These are phyloP conservation scores for Smithornis capensis DNA, from an alignment of 2,113 vertebrate species.

Conservation along the genomic window DNA sequence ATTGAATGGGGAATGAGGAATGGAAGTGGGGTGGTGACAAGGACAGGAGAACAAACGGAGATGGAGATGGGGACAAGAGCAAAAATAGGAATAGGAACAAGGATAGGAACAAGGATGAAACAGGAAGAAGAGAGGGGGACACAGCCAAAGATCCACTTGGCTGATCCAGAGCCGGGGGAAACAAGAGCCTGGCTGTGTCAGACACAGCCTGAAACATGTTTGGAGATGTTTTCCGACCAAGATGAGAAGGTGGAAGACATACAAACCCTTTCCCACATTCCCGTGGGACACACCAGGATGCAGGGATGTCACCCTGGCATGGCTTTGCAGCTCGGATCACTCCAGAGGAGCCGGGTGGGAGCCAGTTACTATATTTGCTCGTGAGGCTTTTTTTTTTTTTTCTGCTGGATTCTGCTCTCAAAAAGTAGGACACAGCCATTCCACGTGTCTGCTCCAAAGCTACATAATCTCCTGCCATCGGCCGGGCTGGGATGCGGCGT, in stretches of 20 bases:
- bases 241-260: background rate
- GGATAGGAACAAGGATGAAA: background rate
- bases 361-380: background rate
- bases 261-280: background rate
- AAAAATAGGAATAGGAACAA: too few relatives aligned
- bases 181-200: accelerated
- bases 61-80: background rate
- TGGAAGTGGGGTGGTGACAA: too few relatives aligned
- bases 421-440: slow-evolving; percentile 42
- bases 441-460: slow-evolving; percentile 32
- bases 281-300: background rate
- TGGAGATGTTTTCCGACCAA: background rate
- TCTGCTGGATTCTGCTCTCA: background rate
- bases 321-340: background rate
- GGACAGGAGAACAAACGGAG: too few relatives aligned
- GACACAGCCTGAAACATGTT: accelerated
- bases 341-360: background rate
- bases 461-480: background rate
- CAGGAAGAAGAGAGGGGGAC: background rate
- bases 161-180: accelerated
- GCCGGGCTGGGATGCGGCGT: accelerated
- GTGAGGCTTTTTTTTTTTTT: background rate
- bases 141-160: accelerated
- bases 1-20: background rate
- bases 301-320: background rate